phyloP scores from a whole-genome alignment of 2,888 invertebrate species.

The Seira sanloemensis region DNA sequence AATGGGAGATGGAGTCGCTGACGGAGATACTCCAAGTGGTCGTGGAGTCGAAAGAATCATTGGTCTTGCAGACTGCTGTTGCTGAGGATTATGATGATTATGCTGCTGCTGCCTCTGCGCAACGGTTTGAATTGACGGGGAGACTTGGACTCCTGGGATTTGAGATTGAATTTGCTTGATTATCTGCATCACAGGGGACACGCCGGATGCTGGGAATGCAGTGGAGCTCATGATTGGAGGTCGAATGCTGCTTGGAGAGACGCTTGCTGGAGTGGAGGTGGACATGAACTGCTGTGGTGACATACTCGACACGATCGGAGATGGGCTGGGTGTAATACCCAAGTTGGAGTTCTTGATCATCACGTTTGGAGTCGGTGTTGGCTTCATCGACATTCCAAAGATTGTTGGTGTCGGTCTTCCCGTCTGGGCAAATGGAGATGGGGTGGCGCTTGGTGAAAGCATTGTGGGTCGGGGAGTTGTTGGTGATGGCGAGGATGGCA shows the following conservation, averaged over 20 bases:
- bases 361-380: slow-evolving; percentile 28
- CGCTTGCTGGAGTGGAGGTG: slow-evolving; percentile 27
- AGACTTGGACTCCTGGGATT: slow-evolving; percentile 42
- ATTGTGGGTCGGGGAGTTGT: slow-evolving; percentile 19
- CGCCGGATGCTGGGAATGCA: background rate
- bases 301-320: slow-evolving; percentile 34
- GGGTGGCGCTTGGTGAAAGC: slow-evolving; percentile 30
- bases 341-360: slow-evolving; percentile 48
- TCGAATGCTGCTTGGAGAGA: slow-evolving; percentile 29
- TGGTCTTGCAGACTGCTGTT: slow-evolving; percentile 12
- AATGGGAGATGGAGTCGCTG: slow-evolving; percentile 17
- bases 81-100: slow-evolving; percentile 28
- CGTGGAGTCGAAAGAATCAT: slow-evolving; percentile 14
- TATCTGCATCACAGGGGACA: slow-evolving; percentile 53
- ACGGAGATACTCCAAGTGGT: background rate
- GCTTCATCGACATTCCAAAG: background rate
- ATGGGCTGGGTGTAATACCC: slow-evolving; percentile 29
- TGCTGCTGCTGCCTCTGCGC: slow-evolving; percentile 20
- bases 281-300: slow-evolving; percentile 32
- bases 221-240: slow-evolving; percentile 23
- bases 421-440: slow-evolving; percentile 27
- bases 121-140: slow-evolving; percentile 36
- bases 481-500: slow-evolving; percentile 38
- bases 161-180: slow-evolving; percentile 49
- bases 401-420: background rate